Evolutionary conservation across 2,797 vertebrate species (phyloP).

Genomic region (Platalea minor): DNA sequence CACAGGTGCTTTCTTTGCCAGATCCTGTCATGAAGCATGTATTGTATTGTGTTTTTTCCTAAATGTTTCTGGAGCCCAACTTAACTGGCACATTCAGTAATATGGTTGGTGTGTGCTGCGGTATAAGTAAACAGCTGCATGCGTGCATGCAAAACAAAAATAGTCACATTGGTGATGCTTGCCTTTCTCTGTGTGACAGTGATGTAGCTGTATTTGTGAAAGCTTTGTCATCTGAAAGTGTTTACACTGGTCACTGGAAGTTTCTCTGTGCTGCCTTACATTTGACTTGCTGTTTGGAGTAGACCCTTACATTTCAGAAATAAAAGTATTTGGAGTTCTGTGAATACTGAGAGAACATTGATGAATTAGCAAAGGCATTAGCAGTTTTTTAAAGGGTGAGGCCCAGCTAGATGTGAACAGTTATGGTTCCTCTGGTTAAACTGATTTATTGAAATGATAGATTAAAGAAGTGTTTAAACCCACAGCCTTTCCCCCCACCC

Average conservation of each 20-base stretch:
- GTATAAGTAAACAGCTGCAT: constrained; percentile 61
- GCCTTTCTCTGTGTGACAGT: constrained; percentile 57
- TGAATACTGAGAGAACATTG: background rate
- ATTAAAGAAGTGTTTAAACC: background rate
- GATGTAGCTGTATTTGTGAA: constrained; percentile 60
- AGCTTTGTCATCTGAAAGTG: constrained; percentile 56
- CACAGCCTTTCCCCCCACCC: background rate
- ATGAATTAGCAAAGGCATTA: background rate
- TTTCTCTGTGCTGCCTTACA: constrained; percentile 44
- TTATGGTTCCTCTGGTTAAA: constrained; percentile 40
- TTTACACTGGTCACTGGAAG: constrained; percentile 49
- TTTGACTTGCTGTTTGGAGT: constrained; percentile 39
- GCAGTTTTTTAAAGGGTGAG: background rate
- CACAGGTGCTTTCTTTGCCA: constrained; percentile 40
- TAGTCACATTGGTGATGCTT: constrained; percentile 57
- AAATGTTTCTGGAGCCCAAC: constrained; percentile 15
- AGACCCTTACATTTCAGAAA: constrained; percentile 45
- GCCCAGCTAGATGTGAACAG: background rate
- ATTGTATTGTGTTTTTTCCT: constrained; percentile 5
- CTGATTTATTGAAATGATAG: constrained; percentile 14
- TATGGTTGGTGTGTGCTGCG: constrained; percentile 31
- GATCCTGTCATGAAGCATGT: constrained; percentile 5
- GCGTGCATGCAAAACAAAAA: constrained; percentile 56
- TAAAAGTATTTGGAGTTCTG: constrained; percentile 40
- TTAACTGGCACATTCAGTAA: constrained; percentile 42